These are phyloP conservation scores for Synanthedon myopaeformis DNA, from an alignment of 2,888 invertebrate species.

Conservation along the genomic window DNA sequence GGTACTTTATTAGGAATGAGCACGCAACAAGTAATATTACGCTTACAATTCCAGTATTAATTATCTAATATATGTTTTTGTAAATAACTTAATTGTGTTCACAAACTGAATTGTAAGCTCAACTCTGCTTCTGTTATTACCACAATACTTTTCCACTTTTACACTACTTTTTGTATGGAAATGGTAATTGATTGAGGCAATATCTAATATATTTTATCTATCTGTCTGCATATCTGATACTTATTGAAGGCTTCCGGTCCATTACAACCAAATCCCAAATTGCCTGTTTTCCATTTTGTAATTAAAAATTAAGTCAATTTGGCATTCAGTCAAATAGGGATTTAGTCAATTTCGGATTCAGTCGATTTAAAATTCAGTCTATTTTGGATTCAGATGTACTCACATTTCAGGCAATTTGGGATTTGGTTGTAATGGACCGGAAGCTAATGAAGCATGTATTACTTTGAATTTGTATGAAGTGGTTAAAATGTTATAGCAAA, in stretches of 20 bases:
- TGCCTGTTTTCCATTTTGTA: too few species aligned
- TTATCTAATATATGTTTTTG: conserved; percentile 1
- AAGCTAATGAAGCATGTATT: neutral
- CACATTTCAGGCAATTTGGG: too few species aligned
- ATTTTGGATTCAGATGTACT: too few species aligned
- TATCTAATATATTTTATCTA: neutral
- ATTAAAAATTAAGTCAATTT: too few species aligned
- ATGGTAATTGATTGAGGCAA: neutral
- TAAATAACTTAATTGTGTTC: conserved; percentile 8
- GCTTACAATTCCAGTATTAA: conserved; percentile 12
- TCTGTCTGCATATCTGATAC: neutral
- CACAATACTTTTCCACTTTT: neutral
- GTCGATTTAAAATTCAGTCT: too few species aligned
- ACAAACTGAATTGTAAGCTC: neutral
- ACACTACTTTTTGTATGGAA: too few species aligned
- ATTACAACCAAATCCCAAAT: too few species aligned
- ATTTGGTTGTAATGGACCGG: too few species aligned
- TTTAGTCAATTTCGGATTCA: too few species aligned
- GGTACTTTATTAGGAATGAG: conserved; percentile 31
- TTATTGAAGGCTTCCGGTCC: too few species aligned
- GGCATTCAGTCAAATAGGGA: too few species aligned
- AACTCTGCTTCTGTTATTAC: neutral
- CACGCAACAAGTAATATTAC: conserved; percentile 18
- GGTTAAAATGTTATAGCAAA: neutral
- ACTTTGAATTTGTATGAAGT: neutral